Evolutionary conservation across 2,113 vertebrate genomes (phyloP).

Genomic region (Gyps fulvus): DNA sequence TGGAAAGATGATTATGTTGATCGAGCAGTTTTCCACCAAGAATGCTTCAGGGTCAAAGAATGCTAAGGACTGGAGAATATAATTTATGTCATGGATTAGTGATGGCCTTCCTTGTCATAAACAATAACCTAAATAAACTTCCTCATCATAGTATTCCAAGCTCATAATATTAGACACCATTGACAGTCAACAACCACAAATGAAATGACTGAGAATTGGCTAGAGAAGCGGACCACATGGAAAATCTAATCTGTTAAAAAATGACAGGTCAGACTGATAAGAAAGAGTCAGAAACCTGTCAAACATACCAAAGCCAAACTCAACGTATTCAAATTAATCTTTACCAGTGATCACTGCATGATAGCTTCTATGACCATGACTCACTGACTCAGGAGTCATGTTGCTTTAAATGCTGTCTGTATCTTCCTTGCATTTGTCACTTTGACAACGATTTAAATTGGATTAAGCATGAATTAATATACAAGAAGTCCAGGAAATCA

Average conservation of each 20-base stretch:
- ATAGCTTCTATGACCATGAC: not conserved
- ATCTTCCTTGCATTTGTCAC: not conserved
- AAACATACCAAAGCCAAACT: not conserved
- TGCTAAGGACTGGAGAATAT: not conserved
- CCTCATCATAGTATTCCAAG: not conserved
- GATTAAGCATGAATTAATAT: not conserved
- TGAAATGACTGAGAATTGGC: not conserved
- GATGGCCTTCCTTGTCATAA: not conserved
- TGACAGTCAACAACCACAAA: not conserved
- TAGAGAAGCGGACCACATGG: not conserved
- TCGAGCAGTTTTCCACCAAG: not conserved
- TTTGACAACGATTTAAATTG: constrained; percentile 11
- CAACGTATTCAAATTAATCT: not conserved
- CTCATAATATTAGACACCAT: not conserved
- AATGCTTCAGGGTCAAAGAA: not conserved
- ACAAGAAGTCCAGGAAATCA: constrained; percentile 11
- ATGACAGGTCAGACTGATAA: not conserved
- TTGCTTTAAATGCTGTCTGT: not conserved
- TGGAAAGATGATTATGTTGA: not conserved
- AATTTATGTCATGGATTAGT: not conserved
- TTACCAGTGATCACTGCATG: not conserved
- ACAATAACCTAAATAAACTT: not conserved
- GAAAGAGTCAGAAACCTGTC: not conserved
- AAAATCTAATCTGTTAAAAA: not conserved
- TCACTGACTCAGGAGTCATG: not conserved